Conservation (phyloP, 2,888 invertebrate genomes). For the Melanostoma scalare region DNA sequence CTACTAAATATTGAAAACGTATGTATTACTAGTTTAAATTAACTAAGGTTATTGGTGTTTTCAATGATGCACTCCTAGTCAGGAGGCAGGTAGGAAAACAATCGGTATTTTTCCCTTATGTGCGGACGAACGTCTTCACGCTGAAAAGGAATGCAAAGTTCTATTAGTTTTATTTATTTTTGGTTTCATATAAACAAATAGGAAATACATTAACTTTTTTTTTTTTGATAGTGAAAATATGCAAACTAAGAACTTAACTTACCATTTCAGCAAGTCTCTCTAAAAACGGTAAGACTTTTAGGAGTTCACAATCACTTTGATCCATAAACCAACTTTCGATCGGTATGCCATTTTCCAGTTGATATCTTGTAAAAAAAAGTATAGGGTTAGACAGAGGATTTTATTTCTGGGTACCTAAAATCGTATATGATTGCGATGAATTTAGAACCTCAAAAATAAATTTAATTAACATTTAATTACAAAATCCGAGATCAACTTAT, state of each 20-base stretch:
- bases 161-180: background rate
- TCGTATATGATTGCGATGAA: background rate
- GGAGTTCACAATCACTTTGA: conserved; percentile 92
- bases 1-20: conserved; percentile 62
- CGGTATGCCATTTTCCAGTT: conserved; percentile 97
- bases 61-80: conserved; percentile 84
- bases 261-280: conserved; percentile 92
- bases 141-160: conserved; percentile 81
- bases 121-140: conserved; percentile 96
- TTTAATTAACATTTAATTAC: too few species aligned
- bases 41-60: conserved; percentile 41
- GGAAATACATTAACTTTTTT: too few species aligned
- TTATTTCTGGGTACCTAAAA: too few species aligned
- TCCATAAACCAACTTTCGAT: conserved; percentile 99
- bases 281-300: conserved; percentile 95
- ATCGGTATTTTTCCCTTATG: conserved; percentile 93
- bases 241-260: conserved; percentile 74
- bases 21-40: conserved; percentile 66
- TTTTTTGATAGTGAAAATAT: background rate
- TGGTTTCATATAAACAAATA: too few species aligned
- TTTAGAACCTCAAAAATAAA: too few species aligned
- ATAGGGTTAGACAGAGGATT: conserved; percentile 7
- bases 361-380: conserved; percentile 78
- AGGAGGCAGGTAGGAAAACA: conserved; percentile 94
- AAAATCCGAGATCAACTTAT: too few species aligned